Evolutionary conservation across 2,888 invertebrate species (phyloP), one percentile per base, ranked within the genome.

Genomic region (Tuberolachnus salignus): DNA sequence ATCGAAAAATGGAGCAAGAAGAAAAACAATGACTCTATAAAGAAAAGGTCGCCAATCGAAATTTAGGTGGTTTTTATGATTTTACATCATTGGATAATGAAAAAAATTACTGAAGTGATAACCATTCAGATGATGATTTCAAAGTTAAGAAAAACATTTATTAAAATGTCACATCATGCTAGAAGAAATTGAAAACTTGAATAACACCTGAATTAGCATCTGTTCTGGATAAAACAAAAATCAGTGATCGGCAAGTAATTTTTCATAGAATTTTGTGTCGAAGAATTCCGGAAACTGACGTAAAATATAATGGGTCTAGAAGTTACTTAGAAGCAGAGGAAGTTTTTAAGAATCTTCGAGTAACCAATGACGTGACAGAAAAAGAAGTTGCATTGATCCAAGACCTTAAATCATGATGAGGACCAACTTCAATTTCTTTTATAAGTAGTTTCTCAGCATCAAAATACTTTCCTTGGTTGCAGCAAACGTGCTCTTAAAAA

Each of bases 141-240:
- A 34, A 63, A 42, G 34, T 42, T 63, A 19, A 63, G 42, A 42
- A 63, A 63, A 63, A 34, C 34, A 42, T 42, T 23, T 61, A 6
- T 11, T 42, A 61, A 61, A 42, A 61, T 10, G 11, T n/a, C 10
- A 16, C 9, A 34, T 13, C 34, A n/a, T n/a, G n/a, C 34, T 34
- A 63, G 3, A 63, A 42, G 1, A 63, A 63, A 63, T 63, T 63
- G 23, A 63, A n/a, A 63, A 3, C 61, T 63, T 23, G n/a, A 63
- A 42, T 63, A 63, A 63, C 16, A 11, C 61, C 42, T 42, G 11
- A 42, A 63, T 63, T 63, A 63, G 19, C 42, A 63, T 34, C n/a
- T 42, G 42, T 42, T n/a, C n/a, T 42, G 14, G 23, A 57, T n/a
- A 23, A 0, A 57, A 57, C 13, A 13, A 23, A 57, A 57, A 13